Base-by-base conservation (phyloP, 2,888 invertebrate species). In the Ceriagrion tenellum region DNA sequence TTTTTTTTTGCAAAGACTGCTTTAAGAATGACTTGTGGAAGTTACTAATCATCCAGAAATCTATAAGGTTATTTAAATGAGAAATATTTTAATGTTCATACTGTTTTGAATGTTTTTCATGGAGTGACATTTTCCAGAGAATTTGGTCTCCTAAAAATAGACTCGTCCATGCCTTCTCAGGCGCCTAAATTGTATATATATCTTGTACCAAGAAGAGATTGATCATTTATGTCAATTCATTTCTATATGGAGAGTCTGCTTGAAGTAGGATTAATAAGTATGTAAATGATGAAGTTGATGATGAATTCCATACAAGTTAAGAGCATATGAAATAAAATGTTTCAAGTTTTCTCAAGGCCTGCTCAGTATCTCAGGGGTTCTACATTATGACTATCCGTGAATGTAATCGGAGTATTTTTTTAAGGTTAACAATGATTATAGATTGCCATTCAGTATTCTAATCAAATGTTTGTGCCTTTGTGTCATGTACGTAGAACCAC, bases 261-360 rank as follows among this genome's bases (percentile, higher is more conserved):
- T 93, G 26, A 18, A 93, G 47, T 93, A 93, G 93, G 16, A 74
- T 93, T 35, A 91, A 63, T 35, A 10, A 63, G 63, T 63, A 93
- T 93, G 26, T 93, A 56, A 26, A 91, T 93, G 93, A 93, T 91
- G 26, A 63, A 91, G 63, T 91, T 40, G 35, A 63, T 63, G 20
- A 93, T 69, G 47, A 74, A 69, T 93, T 93, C 93, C 93, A 93
- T 74, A 81, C 1, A 69, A 93, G 40, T 69, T 93, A 93, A 93
- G 89, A 69, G 13, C 40, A n/a, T 40, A 93, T 74, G 69, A 93
- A 91, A 47, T 47, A 47, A 93, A 93, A 47, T 81, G 18, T 81
- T 81, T 81, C 81, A 81, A 81, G 81, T 81, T 30, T 81, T 81
- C 81, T 81, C 30, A 30, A 16, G 16, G 59, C 16, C 59, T 59